phyloP scores from a whole-genome alignment of 2,113 vertebrate species.

The Ovibos moschatus region DNA sequence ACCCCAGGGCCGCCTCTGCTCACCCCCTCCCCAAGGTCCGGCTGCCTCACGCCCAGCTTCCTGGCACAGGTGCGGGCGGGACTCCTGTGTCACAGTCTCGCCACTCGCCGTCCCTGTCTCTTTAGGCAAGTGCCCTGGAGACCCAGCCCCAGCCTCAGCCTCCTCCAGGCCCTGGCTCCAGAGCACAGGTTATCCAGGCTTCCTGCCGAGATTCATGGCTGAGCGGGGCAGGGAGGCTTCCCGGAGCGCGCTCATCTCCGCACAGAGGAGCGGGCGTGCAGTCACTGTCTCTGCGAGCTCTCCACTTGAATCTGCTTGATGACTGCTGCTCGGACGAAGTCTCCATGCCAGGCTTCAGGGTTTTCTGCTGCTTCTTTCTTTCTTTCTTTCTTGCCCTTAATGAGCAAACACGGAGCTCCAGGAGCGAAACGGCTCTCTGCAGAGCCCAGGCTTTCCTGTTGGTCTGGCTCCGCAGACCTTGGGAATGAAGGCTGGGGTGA shows the following conservation, averaged over 20 bases:
- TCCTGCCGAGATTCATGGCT: constrained; percentile 67
- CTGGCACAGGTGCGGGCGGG: neutral
- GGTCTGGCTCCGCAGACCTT: neutral
- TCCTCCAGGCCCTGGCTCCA: neutral
- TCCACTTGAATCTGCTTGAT: neutral
- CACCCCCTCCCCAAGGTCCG: neutral
- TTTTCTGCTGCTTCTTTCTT: neutral
- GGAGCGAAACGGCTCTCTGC: neutral
- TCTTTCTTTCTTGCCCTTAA: constrained; percentile 27
- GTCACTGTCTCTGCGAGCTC: neutral
- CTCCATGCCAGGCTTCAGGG: neutral
- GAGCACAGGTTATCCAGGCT: constrained; percentile 44
- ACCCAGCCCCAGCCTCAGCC: neutral
- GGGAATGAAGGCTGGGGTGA: neutral
- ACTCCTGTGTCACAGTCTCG: neutral
- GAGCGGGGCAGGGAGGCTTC: constrained; percentile 40
- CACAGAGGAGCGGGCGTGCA: neutral
- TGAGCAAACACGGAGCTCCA: neutral
- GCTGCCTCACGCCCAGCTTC: neutral
- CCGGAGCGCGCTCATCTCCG: neutral
- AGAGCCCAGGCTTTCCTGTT: neutral
- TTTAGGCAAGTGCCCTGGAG: neutral
- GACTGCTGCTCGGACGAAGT: neutral
- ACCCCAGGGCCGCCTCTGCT: neutral
- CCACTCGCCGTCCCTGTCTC: neutral